phyloP scores from a whole-genome alignment of 2,888 invertebrate species.

The Drosophila melanocephala region DNA sequence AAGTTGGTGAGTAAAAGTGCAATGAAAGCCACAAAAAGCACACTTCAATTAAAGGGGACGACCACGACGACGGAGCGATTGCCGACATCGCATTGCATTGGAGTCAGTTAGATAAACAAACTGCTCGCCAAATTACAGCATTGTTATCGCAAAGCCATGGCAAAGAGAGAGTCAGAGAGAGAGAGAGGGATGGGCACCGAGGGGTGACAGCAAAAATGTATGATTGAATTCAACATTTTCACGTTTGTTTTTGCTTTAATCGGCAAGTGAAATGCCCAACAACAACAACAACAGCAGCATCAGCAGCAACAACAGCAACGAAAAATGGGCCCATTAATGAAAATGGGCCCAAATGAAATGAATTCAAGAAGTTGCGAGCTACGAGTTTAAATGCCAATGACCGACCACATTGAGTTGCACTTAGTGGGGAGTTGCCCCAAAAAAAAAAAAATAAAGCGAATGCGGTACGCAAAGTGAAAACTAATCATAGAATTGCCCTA shows the following conservation, averaged over 20 bases:
- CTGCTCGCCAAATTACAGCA: conserved; percentile 69
- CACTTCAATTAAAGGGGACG: conserved; percentile 71
- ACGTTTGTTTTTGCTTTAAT: conserved; percentile 58
- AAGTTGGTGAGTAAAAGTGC: conserved; percentile 56
- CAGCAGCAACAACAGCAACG: conserved; percentile 9
- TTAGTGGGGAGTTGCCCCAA: conserved; percentile 26
- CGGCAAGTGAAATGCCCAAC: conserved; percentile 61
- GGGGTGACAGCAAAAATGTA: conserved; percentile 51
- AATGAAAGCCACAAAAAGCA: conserved; percentile 66
- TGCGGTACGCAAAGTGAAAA: conserved; percentile 47
- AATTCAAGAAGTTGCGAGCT: conserved; percentile 55
- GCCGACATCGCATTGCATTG: conserved; percentile 54
- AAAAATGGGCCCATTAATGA: conserved; percentile 50
- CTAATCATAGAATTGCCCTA: conserved; percentile 55
- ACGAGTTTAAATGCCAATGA: conserved; percentile 63
- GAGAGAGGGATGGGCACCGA: background rate
- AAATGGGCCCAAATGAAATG: conserved; percentile 55
- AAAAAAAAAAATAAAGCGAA: conserved; percentile 10
- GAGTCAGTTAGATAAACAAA: conserved; percentile 66
- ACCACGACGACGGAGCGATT: conserved; percentile 38
- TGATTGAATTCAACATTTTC: conserved; percentile 68
- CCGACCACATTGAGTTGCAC: conserved; percentile 54
- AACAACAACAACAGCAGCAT: conserved; percentile 1
- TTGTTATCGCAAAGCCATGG: conserved; percentile 52
- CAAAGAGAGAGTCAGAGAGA: background rate